Base-by-base conservation (phyloP, 2,113 vertebrate genomes). In the Onychostoma macrolepis region DNA sequence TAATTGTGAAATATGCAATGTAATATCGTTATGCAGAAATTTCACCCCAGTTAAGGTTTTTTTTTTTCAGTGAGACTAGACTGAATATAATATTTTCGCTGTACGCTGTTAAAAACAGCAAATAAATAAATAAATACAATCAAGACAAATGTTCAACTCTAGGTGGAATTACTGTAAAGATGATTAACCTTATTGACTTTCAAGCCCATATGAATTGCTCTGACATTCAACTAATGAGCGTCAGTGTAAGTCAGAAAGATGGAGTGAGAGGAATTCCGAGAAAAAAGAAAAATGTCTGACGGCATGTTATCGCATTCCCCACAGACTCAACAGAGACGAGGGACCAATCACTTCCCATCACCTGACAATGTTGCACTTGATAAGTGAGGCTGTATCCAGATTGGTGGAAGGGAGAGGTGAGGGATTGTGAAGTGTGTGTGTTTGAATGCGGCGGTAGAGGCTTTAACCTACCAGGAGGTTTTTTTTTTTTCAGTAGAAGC, bases 191-290 rank as follows among this genome's bases (percentile, higher is more conserved):
- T 76, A 83, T 77, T 87, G 86, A 77, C 33, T 87, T 84, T 77
- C 45, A 87, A 67, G 72, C 33, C 45, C 72, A 83, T 87, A 83
- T 87, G 53, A 83, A 87, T 87, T 87, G 61, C 58, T 3, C 9
- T 78, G 80, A 77, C 80, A 87, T 87, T 87, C 72, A 69, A 72
- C 45, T 84, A 87, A 78, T 78, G 72, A 87, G 71, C 48, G 3
- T 56, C 30, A 24, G 63, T 83, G 48, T 58, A 53, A 75, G 69
- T 21, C 79, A 65, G 30, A 48, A 43, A 53, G 33, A 53, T 50
- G 24, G 19, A 58, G n/a, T 75, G 79, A 43, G 80, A 61, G 63
- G 19, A 21, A 24, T 50, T 15, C 7, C 0, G 10, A 79, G 61
- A 19, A 45, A 63, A 61, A 36, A 38, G n/a, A 86, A 83, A 67